phyloP scores from a whole-genome alignment of 2,797 vertebrate species.

The Eremophila alpestris region DNA sequence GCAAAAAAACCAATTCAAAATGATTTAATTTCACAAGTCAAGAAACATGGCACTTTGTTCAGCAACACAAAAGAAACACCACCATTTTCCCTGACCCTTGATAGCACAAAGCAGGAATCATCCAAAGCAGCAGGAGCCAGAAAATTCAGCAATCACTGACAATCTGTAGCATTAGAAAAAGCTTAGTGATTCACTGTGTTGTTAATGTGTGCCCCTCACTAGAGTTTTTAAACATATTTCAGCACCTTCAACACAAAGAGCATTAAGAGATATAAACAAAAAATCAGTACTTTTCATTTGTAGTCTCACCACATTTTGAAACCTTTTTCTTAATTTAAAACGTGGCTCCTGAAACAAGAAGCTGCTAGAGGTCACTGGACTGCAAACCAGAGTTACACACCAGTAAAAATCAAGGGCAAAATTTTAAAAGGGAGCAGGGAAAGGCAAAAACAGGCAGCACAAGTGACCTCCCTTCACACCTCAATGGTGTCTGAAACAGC shows the following conservation, averaged over 20 bases:
- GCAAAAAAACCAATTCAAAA: background rate
- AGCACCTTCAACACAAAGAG: background rate
- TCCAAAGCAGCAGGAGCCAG: background rate
- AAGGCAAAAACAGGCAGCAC: background rate
- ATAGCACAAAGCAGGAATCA: background rate
- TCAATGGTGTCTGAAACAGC: background rate
- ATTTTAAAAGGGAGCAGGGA: background rate
- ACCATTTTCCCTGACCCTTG: background rate
- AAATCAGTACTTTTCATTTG: background rate
- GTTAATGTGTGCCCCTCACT: accelerated
- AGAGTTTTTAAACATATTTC: background rate
- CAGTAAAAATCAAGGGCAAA: background rate
- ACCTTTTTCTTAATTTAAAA: background rate
- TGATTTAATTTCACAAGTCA: background rate
- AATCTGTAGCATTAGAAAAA: background rate
- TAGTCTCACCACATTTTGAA: background rate
- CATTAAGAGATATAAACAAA: background rate
- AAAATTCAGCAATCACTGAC: background rate
- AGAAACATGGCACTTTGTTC: background rate
- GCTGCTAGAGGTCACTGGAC: background rate
- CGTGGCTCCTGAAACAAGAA: background rate
- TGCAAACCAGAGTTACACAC: background rate
- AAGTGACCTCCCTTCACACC: background rate
- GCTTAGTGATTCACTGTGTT: background rate
- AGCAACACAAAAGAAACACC: background rate